A percentile compares a stretch with the other conserved stretches of the same genome.
These are phyloP conservation scores for Neria commutata DNA, from an alignment of 2,888 invertebrate species.

Conservation along the genomic window DNA sequence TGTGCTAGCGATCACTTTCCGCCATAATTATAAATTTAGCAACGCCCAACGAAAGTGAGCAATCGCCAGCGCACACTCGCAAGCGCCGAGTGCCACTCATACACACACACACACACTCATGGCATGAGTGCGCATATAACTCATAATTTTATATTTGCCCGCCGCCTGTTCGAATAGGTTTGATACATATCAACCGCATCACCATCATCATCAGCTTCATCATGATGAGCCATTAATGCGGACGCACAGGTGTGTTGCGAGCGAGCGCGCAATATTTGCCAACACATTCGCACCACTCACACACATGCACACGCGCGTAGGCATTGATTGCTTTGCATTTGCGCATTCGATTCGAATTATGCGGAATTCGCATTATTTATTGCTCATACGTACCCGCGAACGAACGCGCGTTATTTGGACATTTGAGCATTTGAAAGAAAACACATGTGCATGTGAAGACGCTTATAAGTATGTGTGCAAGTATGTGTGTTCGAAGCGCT, in stretches of 20 bases:
- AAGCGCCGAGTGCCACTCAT: slow-evolving; percentile 24
- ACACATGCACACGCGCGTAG: too few species aligned
- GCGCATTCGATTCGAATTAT: slow-evolving; percentile 7
- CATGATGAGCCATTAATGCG: neutral
- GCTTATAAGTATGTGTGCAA: too few species aligned
- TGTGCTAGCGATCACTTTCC: slow-evolving; percentile 45
- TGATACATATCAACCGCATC: slow-evolving; percentile 1
- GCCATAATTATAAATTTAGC: slow-evolving; percentile 47
- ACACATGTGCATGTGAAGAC: too few species aligned
- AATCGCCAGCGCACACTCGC: slow-evolving; percentile 5
- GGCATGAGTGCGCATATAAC: slow-evolving; percentile 14
- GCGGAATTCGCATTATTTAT: slow-evolving; percentile 27
- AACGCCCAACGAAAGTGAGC: slow-evolving; percentile 39
- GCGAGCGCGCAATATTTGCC: slow-evolving; percentile 12
- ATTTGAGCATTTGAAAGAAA: too few species aligned
- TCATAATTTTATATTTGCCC: slow-evolving; percentile 18
- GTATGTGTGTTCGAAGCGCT: too few species aligned
- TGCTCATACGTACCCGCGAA: too few species aligned
- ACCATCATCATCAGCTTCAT: slow-evolving; percentile 3
- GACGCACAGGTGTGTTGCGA: slow-evolving; percentile 43
- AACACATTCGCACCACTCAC: slow-evolving; percentile 28
- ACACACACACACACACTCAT: slow-evolving; percentile 11
- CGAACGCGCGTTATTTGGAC: too few species aligned
- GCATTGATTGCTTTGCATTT: slow-evolving; percentile 8
- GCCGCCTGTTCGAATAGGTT: neutral